These are phyloP conservation scores for Engystomops pustulosus DNA, from an alignment of 2,113 vertebrate species.

Conservation along the genomic window DNA sequence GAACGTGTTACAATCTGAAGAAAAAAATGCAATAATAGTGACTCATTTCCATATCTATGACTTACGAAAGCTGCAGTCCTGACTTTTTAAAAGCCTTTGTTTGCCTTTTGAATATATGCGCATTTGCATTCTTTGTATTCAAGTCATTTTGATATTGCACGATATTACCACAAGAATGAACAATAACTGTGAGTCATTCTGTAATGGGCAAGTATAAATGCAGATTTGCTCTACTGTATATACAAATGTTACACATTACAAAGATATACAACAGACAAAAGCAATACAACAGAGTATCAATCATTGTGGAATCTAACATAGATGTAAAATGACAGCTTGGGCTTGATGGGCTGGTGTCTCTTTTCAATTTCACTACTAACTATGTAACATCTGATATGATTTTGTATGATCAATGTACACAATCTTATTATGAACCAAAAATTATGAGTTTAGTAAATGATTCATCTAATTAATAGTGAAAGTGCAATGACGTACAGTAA, in stretches of 20 bases:
- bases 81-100: conserved; percentile 43
- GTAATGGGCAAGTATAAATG: background rate
- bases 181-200: conserved; percentile 4
- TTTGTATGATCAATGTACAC: too few species aligned
- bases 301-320: too few species aligned
- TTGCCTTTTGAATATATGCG: conserved; percentile 21
- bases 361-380: too few species aligned
- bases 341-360: too few species aligned
- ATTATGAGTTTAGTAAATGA: too few species aligned
- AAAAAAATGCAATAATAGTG: background rate
- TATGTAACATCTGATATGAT: too few species aligned
- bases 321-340: too few species aligned
- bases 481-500: too few species aligned
- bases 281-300: background rate
- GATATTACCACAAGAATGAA: conserved; percentile 18
- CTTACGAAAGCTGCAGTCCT: conserved; percentile 1
- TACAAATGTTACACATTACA: conserved; percentile 7
- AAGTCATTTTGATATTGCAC: conserved; percentile 21
- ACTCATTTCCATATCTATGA: conserved; percentile 41
- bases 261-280: background rate
- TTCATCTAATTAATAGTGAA: too few species aligned
- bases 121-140: conserved; percentile 26
- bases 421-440: too few species aligned
- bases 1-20: background rate
- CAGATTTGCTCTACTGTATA: background rate